Conservation (phyloP, 2,888 invertebrate genomes). For the Lampropteryx suffumata region DNA sequence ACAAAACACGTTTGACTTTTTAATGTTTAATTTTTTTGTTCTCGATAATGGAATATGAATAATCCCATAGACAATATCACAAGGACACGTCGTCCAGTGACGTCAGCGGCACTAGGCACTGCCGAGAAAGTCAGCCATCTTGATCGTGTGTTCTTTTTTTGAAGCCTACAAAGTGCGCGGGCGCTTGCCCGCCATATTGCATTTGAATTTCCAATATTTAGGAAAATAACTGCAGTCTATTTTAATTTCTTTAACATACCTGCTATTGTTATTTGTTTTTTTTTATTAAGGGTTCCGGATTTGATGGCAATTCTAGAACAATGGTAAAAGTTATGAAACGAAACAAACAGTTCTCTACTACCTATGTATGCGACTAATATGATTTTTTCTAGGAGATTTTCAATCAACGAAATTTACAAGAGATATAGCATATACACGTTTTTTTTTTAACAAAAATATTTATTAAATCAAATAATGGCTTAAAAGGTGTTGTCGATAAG, state of each 20-base stretch:
- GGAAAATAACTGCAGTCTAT: constrained; percentile 13
- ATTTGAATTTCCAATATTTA: constrained; percentile 46
- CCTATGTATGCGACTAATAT: too few species aligned
- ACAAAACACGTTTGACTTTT: constrained; percentile 26
- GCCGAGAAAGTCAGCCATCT: constrained; percentile 80
- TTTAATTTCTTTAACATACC: not conserved
- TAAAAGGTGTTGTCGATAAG: too few species aligned
- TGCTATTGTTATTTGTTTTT: too few species aligned
- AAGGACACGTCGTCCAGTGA: constrained; percentile 79
- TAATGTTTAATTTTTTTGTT: constrained; percentile 26
- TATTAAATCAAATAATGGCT: too few species aligned
- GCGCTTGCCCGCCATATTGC: constrained; percentile 63
- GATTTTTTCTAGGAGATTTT: too few species aligned
- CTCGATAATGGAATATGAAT: constrained; percentile 43
- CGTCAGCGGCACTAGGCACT: constrained; percentile 78
- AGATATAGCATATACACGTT: too few species aligned
- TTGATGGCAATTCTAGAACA: too few species aligned
- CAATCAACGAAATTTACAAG: too few species aligned
- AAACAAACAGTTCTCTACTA: too few species aligned
- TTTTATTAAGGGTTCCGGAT: too few species aligned
- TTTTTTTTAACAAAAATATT: too few species aligned
- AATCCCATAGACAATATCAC: constrained; percentile 60
- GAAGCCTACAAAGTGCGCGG: constrained; percentile 75
- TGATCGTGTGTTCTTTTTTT: constrained; percentile 75
- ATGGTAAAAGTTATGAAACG: too few species aligned